Percentiles rank a stretch among this genome's conserved stretches.
phyloP scores from a whole-genome alignment of 64 coral and sea anemone species.

The Orbicella faveolata region DNA sequence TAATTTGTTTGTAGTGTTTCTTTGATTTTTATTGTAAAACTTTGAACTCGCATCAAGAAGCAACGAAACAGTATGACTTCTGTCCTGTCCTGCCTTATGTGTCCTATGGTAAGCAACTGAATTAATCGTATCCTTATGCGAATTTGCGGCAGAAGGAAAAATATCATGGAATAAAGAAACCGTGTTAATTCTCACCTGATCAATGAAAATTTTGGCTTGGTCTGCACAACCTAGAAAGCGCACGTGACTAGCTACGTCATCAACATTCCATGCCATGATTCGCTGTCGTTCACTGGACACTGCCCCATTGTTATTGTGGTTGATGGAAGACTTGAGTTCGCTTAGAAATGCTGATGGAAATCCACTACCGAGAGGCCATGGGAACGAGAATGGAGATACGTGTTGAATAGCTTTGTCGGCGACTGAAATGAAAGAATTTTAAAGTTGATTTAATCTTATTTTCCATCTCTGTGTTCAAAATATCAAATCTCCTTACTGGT shows the following conservation, averaged over 20 bases:
- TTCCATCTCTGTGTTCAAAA: too few relatives aligned
- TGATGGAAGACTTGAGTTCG: conserved; percentile 37
- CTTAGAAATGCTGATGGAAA: conserved; percentile 34
- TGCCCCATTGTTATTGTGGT: conserved; percentile 9
- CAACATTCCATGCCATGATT: conserved; percentile 59
- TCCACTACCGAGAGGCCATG: conserved; percentile 48
- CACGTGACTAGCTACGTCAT: conserved; percentile 77
- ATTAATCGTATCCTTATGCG: neutral
- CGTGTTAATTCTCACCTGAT: conserved; percentile 41
- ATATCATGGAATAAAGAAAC: neutral
- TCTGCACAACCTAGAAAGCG: conserved; percentile 54
- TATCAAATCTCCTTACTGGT: too few relatives aligned
- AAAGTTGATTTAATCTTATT: too few relatives aligned
- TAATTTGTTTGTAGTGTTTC: too few relatives aligned
- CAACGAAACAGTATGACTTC: too few relatives aligned
- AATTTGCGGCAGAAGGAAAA: neutral
- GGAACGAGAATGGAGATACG: conserved; percentile 33
- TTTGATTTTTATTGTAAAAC: too few relatives aligned
- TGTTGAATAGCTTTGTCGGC: conserved; percentile 37
- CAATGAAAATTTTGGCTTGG: conserved; percentile 73
- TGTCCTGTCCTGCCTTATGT: too few relatives aligned
- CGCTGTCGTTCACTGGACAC: conserved; percentile 59
- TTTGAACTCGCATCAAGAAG: too few relatives aligned
- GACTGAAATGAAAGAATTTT: neutral
- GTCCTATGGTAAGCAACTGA: too few relatives aligned